Base-by-base conservation (phyloP, 2,797 vertebrate genomes). In the Geotrypetes seraphini region DNA sequence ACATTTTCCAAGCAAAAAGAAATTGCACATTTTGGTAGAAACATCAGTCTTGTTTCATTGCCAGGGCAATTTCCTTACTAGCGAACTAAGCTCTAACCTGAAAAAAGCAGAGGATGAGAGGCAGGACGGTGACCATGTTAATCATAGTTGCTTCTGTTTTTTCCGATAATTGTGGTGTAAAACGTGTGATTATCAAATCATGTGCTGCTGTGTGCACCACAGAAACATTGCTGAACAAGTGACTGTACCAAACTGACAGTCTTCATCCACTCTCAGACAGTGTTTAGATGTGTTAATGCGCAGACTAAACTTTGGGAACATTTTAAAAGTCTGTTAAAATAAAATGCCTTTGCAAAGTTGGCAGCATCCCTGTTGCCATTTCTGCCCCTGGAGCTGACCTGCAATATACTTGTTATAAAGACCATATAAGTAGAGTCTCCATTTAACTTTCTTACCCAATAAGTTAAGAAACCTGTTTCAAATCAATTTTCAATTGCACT, bases 231-330 rank as follows among this genome's bases (percentile, higher is more conserved):
- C 1, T 47, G 22, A 49, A 53, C 36, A 53, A 22, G 26, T 32
- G 24, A 24, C 27, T 44, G 38, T 41, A 36, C 3, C 0, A 25
- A 49, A 2, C 3, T 47, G 42, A 41, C 28, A 53, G 21, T 37
- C 18, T 39, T 65, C 42, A 32, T 31, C 35, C 37, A 32, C 10
- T 2, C 31, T 23, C 57, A 48, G 25, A 24, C 32, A 42, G 1
- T 33, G 39, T 53, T 57, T 62, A 59, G 25, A 30, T 39, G 35
- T 35, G 12, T 25, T 36, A 43, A 28, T 42, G 4, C 23, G 33
- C 11, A 22, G 51, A 52, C 28, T 50, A 62, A 60, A 64, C 22
- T 21, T 28, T 37, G 35, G 51, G 17, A 23, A 39, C 33, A 19
- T 14, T 48, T 50, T 28, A 25, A 39, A 54, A 31, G 43, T 36